Conservation (phyloP, 2,113 vertebrate species). For the Bombycilla garrulus region DNA sequence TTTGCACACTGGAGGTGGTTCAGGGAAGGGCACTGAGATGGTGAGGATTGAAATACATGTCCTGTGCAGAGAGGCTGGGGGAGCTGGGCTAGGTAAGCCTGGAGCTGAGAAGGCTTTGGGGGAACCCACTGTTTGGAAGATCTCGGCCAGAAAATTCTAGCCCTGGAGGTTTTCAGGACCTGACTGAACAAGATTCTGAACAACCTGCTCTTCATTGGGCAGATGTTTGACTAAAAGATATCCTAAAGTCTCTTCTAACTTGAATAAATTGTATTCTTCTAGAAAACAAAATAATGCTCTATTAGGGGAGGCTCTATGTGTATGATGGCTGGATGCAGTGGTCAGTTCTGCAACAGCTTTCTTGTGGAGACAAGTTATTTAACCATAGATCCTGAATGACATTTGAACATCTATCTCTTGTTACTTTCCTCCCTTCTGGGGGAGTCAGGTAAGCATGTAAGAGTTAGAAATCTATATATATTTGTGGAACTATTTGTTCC, state of each 20-base stretch:
- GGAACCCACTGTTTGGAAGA: neutral
- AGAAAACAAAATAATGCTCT: neutral
- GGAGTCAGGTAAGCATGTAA: neutral
- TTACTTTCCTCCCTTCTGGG: neutral
- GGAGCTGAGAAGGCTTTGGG: neutral
- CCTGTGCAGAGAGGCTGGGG: fast-evolving
- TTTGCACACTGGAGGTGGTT: neutral
- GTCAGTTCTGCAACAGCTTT: neutral
- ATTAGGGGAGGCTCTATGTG: neutral
- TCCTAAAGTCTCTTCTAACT: neutral
- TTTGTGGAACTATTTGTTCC: neutral
- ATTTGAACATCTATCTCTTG: neutral
- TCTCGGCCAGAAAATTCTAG: neutral
- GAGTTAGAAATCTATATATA: neutral
- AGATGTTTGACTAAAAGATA: neutral
- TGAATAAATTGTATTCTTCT: neutral
- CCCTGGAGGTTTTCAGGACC: neutral
- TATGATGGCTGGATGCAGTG: neutral
- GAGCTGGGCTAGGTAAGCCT: neutral
- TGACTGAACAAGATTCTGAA: neutral
- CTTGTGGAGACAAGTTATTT: neutral
- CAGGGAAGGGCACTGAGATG: neutral
- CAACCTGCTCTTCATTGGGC: neutral
- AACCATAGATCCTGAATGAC: neutral
- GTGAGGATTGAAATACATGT: neutral